Evolutionary conservation across 2,797 vertebrate species (phyloP).

Genomic region (Buphagus erythrorhynchus): DNA sequence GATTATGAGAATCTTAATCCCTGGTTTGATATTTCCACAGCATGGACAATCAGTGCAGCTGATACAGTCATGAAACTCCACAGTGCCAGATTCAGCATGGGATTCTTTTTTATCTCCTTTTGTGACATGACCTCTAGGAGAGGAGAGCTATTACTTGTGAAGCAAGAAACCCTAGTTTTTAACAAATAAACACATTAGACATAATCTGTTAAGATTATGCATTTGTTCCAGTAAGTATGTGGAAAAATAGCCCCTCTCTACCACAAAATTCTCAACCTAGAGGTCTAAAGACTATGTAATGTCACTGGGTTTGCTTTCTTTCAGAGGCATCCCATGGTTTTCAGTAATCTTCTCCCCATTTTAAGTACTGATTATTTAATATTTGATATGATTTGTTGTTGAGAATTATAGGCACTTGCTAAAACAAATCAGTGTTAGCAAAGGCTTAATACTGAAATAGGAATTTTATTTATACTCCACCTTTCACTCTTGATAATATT

Average conservation of each 20-base stretch:
- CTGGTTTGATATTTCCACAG: not conserved
- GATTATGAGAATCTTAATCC: not conserved
- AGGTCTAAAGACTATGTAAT: not conserved
- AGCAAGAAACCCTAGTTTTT: not conserved
- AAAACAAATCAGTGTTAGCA: not conserved
- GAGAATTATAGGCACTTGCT: not conserved
- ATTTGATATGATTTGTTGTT: not conserved
- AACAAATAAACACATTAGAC: not conserved
- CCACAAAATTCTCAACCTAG: not conserved
- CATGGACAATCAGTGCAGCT: not conserved
- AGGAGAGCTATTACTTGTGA: not conserved
- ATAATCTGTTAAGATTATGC: not conserved
- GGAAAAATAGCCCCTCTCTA: not conserved
- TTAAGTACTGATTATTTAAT: not conserved
- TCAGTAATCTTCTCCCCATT: not conserved
- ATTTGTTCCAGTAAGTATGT: not conserved
- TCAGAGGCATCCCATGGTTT: not conserved
- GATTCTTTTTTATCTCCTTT: not conserved
- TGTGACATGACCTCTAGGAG: not conserved
- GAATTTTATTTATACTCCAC: not conserved
- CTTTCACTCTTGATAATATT: not conserved
- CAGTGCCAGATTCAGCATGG: not conserved
- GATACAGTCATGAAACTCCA: not conserved
- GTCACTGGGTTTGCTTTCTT: not conserved
- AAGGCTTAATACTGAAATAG: not conserved